Conservation (phyloP, 2,888 invertebrate species). For the Linnaemya vulpina region DNA sequence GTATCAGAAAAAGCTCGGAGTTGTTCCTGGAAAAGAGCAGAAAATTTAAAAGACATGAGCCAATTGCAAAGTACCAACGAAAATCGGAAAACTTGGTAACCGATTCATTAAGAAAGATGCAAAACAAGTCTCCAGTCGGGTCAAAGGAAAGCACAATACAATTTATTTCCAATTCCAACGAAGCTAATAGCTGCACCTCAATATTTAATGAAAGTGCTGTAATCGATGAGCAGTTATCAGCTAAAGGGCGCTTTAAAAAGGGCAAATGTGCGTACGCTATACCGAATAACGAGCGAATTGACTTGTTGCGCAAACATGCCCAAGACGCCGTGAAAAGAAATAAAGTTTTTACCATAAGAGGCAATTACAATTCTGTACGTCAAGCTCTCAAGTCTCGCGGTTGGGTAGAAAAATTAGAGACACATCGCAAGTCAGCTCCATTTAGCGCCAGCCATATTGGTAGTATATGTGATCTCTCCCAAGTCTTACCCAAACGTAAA, state of each 20-base stretch:
- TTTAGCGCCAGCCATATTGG: slow-evolving; percentile 78
- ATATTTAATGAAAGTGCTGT: slow-evolving; percentile 52
- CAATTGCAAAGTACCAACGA: slow-evolving; percentile 16
- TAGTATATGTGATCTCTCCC: slow-evolving; percentile 81
- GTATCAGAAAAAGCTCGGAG: not conserved
- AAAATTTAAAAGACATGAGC: not conserved
- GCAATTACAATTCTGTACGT: slow-evolving; percentile 88
- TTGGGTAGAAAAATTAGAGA: slow-evolving; percentile 85
- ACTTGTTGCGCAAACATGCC: slow-evolving; percentile 86
- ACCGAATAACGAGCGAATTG: slow-evolving; percentile 86
- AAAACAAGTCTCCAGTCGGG: slow-evolving; percentile 34
- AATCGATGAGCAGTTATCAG: slow-evolving; percentile 59
- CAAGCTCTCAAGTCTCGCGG: slow-evolving; percentile 88
- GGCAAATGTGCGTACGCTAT: slow-evolving; percentile 59
- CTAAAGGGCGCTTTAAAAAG: slow-evolving; percentile 41
- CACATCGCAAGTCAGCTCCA: slow-evolving; percentile 79
- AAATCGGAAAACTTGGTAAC: slow-evolving; percentile 48
- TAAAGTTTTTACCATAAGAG: slow-evolving; percentile 88
- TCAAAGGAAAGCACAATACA: slow-evolving; percentile 47
- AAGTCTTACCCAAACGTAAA: slow-evolving; percentile 81
- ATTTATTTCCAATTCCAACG: slow-evolving; percentile 32
- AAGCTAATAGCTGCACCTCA: slow-evolving; percentile 25
- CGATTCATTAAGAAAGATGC: slow-evolving; percentile 46
- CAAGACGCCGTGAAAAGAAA: slow-evolving; percentile 87
- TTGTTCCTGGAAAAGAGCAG: not conserved